phyloP scores from a whole-genome alignment of 2,888 invertebrate genomes.

The Drosophila fungiperda region DNA sequence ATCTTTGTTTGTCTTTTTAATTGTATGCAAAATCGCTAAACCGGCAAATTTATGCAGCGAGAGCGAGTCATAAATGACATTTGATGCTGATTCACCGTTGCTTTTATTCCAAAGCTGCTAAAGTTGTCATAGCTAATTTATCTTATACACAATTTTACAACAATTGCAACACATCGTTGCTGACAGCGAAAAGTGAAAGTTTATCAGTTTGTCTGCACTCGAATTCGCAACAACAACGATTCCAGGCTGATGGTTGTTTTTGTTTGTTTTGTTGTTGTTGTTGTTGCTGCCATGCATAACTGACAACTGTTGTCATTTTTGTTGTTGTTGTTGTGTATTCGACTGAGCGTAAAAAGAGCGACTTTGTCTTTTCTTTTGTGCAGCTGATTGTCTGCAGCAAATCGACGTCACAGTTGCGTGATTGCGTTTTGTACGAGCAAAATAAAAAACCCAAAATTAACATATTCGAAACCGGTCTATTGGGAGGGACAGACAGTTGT shows the following conservation, averaged over 20 bases:
- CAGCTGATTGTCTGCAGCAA: slow-evolving; percentile 37
- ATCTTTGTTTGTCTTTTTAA: slow-evolving; percentile 3
- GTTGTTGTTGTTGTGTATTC: slow-evolving; percentile 40
- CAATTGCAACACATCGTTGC: slow-evolving; percentile 64
- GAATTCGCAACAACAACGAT: slow-evolving; percentile 64
- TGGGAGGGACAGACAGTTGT: slow-evolving; percentile 9
- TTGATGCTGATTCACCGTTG: slow-evolving; percentile 33
- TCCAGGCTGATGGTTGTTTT: slow-evolving; percentile 20
- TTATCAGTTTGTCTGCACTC: slow-evolving; percentile 57
- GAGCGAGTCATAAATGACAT: slow-evolving; percentile 3
- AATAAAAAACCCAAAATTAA: slow-evolving; percentile 62
- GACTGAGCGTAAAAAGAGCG: slow-evolving; percentile 55
- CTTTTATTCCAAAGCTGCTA: slow-evolving; percentile 7
- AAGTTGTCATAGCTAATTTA: slow-evolving; percentile 10
- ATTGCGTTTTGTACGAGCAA: slow-evolving; percentile 45
- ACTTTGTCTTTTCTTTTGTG: slow-evolving; percentile 33
- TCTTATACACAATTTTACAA: slow-evolving; percentile 26
- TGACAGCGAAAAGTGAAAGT: slow-evolving; percentile 67
- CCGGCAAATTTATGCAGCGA: slow-evolving; percentile 24
- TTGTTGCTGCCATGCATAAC: slow-evolving; percentile 51
- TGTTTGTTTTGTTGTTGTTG: background rate
- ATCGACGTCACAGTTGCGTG: slow-evolving; percentile 67
- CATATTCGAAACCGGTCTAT: slow-evolving; percentile 67
- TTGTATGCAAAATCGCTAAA: slow-evolving; percentile 23
- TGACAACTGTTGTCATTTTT: slow-evolving; percentile 2